Evolutionary conservation across 37 sponge, comb jelly and placozoan genomes (phyloP).

Genomic region (Aplysina aerophoba): DNA sequence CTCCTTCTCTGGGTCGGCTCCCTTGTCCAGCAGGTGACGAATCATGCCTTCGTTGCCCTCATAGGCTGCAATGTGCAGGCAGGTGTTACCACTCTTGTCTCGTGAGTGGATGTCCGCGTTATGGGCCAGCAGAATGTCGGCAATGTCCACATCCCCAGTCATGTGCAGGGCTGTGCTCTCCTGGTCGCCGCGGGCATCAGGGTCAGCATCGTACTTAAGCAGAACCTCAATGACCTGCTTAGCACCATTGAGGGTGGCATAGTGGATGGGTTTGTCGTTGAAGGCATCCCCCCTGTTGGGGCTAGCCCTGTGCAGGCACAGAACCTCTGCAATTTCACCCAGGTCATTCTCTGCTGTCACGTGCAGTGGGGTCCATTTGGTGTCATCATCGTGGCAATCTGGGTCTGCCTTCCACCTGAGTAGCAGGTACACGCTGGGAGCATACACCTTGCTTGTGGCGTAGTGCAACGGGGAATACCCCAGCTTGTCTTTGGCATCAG

Average conservation of each 20-base stretch:
- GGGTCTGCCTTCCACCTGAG: constrained; percentile 46
- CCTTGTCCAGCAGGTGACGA: constrained; percentile 9
- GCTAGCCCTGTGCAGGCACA: constrained; percentile 11
- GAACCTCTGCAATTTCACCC: constrained; percentile 20
- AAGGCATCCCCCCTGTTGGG: background rate
- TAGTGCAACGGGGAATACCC: constrained; percentile 42
- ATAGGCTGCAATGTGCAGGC: constrained; percentile 23
- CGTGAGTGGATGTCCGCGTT: background rate
- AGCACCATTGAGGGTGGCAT: constrained; percentile 12
- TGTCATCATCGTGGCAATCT: constrained; percentile 21
- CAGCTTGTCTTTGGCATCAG: constrained; percentile 23
- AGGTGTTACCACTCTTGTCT: constrained; percentile 17
- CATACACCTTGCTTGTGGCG: constrained; percentile 34
- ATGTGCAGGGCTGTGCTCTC: constrained; percentile 18
- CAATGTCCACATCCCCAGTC: constrained; percentile 3
- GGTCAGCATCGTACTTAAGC: constrained; percentile 10
- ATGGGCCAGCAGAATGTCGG: constrained; percentile 4
- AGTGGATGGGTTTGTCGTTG: constrained; percentile 29
- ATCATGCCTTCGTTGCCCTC: constrained; percentile 22
- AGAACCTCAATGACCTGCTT: constrained; percentile 18
- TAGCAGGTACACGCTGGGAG: constrained; percentile 26
- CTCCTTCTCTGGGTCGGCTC: constrained; percentile 10
- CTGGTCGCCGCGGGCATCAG: constrained; percentile 15
- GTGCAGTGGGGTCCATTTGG: constrained; percentile 29
- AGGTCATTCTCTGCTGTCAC: constrained; percentile 22